Percentiles rank a stretch among this genome's conserved stretches.
Conservation (phyloP, 2,888 invertebrate species). For the Elaeidobius kamerunicus region DNA sequence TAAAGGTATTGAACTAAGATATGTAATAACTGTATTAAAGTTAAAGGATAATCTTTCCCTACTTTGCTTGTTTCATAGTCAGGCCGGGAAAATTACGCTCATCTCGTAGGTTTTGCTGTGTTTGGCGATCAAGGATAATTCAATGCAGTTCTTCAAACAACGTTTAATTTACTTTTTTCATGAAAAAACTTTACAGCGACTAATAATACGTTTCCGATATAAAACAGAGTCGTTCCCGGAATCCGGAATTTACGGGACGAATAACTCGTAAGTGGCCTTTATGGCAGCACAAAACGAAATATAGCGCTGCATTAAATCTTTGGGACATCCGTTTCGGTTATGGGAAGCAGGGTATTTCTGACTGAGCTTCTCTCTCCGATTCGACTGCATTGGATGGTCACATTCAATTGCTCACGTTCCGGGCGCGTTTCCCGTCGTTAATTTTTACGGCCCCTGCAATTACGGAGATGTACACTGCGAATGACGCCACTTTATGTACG, state of each 20-base stretch:
- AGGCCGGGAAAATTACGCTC: too few species aligned
- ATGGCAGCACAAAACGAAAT: conserved; percentile 38
- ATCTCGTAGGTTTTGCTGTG: too few species aligned
- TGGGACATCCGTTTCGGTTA: conserved; percentile 40
- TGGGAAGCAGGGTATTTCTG: conserved; percentile 34
- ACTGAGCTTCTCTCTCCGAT: conserved; percentile 36
- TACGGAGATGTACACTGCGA: conserved; percentile 42
- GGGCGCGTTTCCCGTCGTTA: conserved; percentile 50
- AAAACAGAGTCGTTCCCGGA: conserved; percentile 14
- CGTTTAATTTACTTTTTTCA: background rate
- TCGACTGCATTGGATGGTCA: conserved; percentile 44
- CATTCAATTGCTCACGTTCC: conserved; percentile 49
- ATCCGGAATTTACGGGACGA: conserved; percentile 23
- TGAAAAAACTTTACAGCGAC: conserved; percentile 18
- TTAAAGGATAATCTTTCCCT: too few species aligned
- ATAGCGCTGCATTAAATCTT: conserved; percentile 43
- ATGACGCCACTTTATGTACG: conserved; percentile 38
- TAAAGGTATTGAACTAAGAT: too few species aligned
- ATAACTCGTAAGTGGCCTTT: conserved; percentile 34
- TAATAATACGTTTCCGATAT: conserved; percentile 20
- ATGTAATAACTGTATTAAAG: too few species aligned
- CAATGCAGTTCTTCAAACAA: background rate
- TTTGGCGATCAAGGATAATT: background rate
- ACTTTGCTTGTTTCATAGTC: too few species aligned
- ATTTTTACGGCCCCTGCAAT: conserved; percentile 49